These are phyloP conservation scores for Myiozetetes cayanensis DNA, from an alignment of 2,113 vertebrate species.

Conservation along the genomic window DNA sequence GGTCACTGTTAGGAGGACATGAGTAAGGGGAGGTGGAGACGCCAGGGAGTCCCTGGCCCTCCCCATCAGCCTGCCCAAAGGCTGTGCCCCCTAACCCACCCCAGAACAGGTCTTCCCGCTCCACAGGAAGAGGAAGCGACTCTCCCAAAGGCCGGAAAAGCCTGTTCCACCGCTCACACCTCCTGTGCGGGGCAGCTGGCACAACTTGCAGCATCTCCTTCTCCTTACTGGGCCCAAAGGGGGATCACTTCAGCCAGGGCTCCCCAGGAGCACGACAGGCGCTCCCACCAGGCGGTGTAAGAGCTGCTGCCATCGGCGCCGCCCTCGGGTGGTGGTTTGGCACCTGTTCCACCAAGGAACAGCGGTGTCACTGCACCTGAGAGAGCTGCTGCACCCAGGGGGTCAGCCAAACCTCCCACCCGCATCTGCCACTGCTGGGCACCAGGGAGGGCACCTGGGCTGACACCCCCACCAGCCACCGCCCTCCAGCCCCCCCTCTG, in stretches of 20 bases:
- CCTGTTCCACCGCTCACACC: slow-evolving; percentile 40
- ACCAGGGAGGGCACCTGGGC: background rate
- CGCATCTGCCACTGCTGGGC: fast-evolving
- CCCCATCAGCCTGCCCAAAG: background rate
- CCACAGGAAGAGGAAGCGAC: slow-evolving; percentile 36
- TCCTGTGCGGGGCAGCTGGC: background rate
- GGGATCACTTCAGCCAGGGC: background rate
- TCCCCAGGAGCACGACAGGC: fast-evolving
- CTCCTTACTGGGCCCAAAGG: background rate
- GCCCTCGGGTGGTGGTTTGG: background rate
- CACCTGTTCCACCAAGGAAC: background rate
- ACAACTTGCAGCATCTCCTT: background rate
- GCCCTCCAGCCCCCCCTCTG: background rate
- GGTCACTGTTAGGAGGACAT: slow-evolving; percentile 33
- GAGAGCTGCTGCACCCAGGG: background rate
- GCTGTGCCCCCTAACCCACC: slow-evolving; percentile 8
- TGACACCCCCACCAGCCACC: background rate
- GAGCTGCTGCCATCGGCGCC: background rate
- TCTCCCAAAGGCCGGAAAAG: slow-evolving; percentile 52
- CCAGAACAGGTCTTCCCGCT: slow-evolving; percentile 58
- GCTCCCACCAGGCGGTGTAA: background rate
- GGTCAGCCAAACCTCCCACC: background rate
- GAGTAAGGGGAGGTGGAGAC: slow-evolving; percentile 51
- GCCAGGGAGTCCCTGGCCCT: background rate
- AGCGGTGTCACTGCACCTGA: background rate